These are phyloP conservation scores for Megastigmus dorsalis DNA, from an alignment of 2,888 invertebrate species.

Conservation along the genomic window DNA sequence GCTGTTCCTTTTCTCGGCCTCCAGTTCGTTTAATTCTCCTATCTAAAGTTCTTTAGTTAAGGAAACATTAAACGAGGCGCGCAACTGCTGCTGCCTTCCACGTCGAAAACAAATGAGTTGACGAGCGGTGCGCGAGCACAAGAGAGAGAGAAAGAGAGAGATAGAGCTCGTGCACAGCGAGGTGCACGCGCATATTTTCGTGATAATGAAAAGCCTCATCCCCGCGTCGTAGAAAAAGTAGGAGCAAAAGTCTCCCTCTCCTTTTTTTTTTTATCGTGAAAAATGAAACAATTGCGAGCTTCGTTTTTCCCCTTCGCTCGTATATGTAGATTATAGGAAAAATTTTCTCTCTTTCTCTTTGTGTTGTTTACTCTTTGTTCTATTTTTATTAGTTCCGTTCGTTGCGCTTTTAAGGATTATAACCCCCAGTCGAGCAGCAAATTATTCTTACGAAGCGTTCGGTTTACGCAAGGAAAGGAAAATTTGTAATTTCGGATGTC, in stretches of 20 bases:
- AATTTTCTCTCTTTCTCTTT: not conserved
- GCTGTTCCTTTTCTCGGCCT: not conserved
- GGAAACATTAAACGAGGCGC: not conserved
- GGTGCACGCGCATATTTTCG: slow-evolving; percentile 2
- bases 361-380: too few relatives aligned
- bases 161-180: too few relatives aligned
- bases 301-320: slow-evolving; percentile 14
- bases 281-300: slow-evolving; percentile 24
- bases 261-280: slow-evolving; percentile 25
- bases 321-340: not conserved
- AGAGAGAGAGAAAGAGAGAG: slow-evolving; percentile 8
- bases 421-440: not conserved
- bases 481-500: slow-evolving; percentile 26
- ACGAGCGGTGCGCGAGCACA: too few relatives aligned
- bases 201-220: slow-evolving; percentile 27
- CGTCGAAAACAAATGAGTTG: slow-evolving; percentile 10
- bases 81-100: too few relatives aligned
- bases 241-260: too few relatives aligned
- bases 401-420: not conserved
- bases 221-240: too few relatives aligned
- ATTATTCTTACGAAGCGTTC: not conserved
- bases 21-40: not conserved
- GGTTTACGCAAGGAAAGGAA: not conserved
- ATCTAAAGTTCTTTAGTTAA: not conserved
- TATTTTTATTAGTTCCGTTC: too few relatives aligned